Evolutionary conservation across 2,888 invertebrate genomes (phyloP), one percentile per base, ranked within the genome.

Genomic region (Trichacis sp.): DNA sequence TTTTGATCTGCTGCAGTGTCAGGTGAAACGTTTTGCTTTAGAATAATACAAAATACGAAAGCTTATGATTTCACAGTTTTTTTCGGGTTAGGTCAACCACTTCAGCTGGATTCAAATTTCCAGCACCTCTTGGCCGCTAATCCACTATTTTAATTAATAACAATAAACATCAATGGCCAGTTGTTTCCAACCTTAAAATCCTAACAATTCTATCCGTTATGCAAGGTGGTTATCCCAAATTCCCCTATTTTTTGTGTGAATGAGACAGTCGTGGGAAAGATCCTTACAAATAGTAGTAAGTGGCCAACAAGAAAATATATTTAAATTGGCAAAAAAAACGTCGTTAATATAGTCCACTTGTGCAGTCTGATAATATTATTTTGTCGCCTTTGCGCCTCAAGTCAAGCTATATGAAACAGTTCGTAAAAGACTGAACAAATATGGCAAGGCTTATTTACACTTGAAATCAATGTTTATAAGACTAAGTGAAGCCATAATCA

Each of bases 221-320:
- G 42, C 56, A 29, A 50, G 45, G 45, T 11, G 50, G 50, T 5
- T 57, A 50, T 17, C 42, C 45, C 0, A 57, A 57, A 19, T 45
- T 45, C 17, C 57, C 50, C 19, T 50, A 45, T 36, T 45, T 40
- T 43, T n/a, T 57, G 24, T 50, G 56, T 33, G 33, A 50, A 19
- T 57, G 30, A 29, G 42, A 57, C 14, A 49, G 49, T 57, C 56
- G 33, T 12, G 36, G 17, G 9, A 19, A 33, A 18, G 20, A 50
- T 18, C 8, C 11, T 6, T 43, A 57, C 14, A 12, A 38, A 38
- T n/a, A 12, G 0, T 17, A 50, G 12, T 20, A 20, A 36, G 2
- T 51, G 29, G 51, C 42, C 29, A 42, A 1, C 40, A 18, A 20
- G 42, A 20, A 20, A 6, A 42, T 11, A 8, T 5, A 20, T 51